phyloP scores from a whole-genome alignment of 2,113 vertebrate species.

The Silurus asotus region DNA sequence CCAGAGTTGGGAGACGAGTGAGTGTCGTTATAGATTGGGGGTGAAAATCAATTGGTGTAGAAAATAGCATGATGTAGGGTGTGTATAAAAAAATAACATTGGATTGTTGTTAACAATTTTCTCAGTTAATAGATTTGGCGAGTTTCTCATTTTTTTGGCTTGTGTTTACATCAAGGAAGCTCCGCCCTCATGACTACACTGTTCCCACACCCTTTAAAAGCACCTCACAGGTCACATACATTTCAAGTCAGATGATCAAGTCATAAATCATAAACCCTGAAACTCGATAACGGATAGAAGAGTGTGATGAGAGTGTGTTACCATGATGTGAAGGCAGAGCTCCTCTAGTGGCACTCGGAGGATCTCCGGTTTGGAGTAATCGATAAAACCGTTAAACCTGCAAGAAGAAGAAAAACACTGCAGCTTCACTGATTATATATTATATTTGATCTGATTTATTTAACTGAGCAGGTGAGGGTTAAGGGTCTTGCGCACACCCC shows the following conservation, averaged over 20 bases:
- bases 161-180: not conserved
- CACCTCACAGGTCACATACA: too few species aligned
- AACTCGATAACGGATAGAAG: not conserved
- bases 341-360: constrained; percentile 94
- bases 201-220: not conserved
- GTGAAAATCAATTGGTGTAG: not conserved
- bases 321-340: constrained; percentile 96
- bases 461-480: too few species aligned
- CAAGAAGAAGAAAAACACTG: not conserved
- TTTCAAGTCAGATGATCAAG: not conserved
- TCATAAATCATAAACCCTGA: not conserved
- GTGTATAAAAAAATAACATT: not conserved
- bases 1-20: not conserved
- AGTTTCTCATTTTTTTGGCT: not conserved
- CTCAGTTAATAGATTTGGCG: not conserved
- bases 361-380: constrained; percentile 97
- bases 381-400: constrained; percentile 89
- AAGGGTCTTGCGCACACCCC: too few species aligned
- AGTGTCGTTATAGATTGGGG: not conserved
- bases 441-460: too few species aligned
- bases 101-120: not conserved
- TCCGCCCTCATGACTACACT: not conserved
- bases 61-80: too few species aligned
- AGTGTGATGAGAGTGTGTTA: constrained; percentile 53
- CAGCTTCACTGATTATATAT: not conserved